These are phyloP conservation scores for Theocolax elegans DNA, from an alignment of 1,140 invertebrate species.

Conservation along the genomic window DNA sequence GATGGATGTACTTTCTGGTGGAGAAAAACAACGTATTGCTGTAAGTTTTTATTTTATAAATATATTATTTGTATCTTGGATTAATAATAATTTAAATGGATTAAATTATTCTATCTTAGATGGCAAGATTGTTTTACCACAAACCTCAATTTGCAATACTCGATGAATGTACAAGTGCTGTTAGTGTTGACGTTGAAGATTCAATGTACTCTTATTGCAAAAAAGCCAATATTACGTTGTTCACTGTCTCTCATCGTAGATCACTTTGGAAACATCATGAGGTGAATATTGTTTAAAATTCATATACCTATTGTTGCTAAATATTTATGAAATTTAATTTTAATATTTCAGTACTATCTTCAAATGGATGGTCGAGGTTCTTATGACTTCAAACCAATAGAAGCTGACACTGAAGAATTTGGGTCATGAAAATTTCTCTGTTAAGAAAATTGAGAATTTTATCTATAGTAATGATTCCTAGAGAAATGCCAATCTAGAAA, in stretches of 20 bases:
- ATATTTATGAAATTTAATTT: slow-evolving; percentile 30
- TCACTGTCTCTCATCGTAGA: slow-evolving; percentile 97
- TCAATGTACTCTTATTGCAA: slow-evolving; percentile 95
- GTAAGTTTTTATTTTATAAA: slow-evolving; percentile 60
- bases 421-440: slow-evolving; percentile 79
- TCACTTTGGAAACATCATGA: slow-evolving; percentile 97
- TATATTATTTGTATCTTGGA: slow-evolving; percentile 13
- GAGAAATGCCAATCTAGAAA: slow-evolving; percentile 15
- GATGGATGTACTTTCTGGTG: slow-evolving; percentile 97
- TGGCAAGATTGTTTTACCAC: slow-evolving; percentile 97
- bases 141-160: slow-evolving; percentile 97
- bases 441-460: no score
- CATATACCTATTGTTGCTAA: slow-evolving; percentile 6
- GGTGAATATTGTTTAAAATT: slow-evolving; percentile 58
- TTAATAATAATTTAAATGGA: not conserved
- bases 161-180: slow-evolving; percentile 98
- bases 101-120: slow-evolving; percentile 68
- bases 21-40: slow-evolving; percentile 97
- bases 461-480: no score
- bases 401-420: slow-evolving; percentile 88
- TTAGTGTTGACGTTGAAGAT: slow-evolving; percentile 97
- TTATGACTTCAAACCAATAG: slow-evolving; percentile 89
- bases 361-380: slow-evolving; percentile 94
- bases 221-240: slow-evolving; percentile 90
- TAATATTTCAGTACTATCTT: slow-evolving; percentile 78